Conservation (phyloP, 1,140 invertebrate genomes). For the Radopholus similis region DNA sequence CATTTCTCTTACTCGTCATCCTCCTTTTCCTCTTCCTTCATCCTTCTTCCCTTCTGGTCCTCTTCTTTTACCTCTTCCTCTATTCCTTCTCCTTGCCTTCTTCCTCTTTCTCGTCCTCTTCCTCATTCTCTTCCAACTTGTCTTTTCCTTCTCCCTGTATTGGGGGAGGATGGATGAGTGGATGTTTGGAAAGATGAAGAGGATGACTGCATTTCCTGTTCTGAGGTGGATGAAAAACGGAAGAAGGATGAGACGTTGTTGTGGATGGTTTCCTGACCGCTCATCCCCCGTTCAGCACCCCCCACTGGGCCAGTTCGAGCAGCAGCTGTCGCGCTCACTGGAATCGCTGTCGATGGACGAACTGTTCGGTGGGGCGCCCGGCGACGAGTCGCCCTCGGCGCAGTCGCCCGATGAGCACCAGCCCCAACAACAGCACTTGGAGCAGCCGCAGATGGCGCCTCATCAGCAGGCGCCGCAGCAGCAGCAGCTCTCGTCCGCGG, state of each 20-base stretch:
- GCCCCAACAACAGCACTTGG: neutral
- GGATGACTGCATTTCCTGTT: no score
- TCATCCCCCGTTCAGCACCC: neutral
- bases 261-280: neutral
- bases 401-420: neutral
- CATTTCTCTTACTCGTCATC: no score
- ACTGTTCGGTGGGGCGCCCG: neutral
- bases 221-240: neutral
- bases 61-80: no score
- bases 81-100: no score
- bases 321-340: slow-evolving; percentile 8
- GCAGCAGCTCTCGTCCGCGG: neutral
- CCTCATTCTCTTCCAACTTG: neutral
- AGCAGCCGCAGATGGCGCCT: neutral
- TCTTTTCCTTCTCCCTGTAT: neutral
- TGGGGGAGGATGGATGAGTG: neutral
- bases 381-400: neutral
- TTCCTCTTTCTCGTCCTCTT: no score
- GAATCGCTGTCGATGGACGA: slow-evolving; percentile 1
- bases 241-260: neutral
- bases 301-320: neutral
- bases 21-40: no score
- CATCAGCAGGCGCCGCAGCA: neutral
- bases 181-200: neutral
- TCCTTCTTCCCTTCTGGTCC: no score